phyloP scores from a whole-genome alignment of 2,797 vertebrate genomes.

The Gymnoscopelus braueri region DNA sequence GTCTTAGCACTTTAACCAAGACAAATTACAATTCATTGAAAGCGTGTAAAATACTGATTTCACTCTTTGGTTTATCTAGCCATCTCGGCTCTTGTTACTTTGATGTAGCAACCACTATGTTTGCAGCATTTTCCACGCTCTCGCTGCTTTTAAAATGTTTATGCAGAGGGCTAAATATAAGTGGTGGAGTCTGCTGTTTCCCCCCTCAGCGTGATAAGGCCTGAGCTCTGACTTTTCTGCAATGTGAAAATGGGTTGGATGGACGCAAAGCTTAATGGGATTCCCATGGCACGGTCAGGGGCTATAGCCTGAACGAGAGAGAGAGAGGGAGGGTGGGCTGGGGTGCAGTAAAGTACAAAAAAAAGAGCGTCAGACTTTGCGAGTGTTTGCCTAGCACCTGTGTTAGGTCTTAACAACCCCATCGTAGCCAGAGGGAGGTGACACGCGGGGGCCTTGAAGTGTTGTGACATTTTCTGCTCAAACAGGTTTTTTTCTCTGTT shows the following conservation, averaged over 20 bases:
- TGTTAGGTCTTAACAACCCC: slow-evolving; percentile 51
- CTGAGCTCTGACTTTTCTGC: slow-evolving; percentile 30
- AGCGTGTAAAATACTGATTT: slow-evolving; percentile 39
- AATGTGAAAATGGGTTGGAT: slow-evolving; percentile 48
- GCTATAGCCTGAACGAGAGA: slow-evolving; percentile 35
- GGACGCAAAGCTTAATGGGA: slow-evolving; percentile 58
- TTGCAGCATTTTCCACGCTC: slow-evolving; percentile 23
- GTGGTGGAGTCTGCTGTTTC: slow-evolving; percentile 9
- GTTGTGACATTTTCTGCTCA: slow-evolving; percentile 67
- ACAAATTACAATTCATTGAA: slow-evolving; percentile 31
- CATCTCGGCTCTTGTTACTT: slow-evolving; percentile 35
- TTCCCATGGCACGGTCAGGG: slow-evolving; percentile 66
- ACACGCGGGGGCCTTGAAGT: slow-evolving; percentile 61
- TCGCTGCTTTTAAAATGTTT: slow-evolving; percentile 43
- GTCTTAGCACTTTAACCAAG: neutral
- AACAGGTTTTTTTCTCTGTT: slow-evolving; percentile 54
- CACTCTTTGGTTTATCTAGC: slow-evolving; percentile 19
- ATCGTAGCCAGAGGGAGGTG: slow-evolving; percentile 56
- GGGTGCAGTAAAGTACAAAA: neutral
- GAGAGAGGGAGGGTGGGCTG: slow-evolving; percentile 22
- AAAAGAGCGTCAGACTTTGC: slow-evolving; percentile 34
- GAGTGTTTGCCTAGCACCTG: slow-evolving; percentile 71
- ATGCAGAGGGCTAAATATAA: slow-evolving; percentile 35
- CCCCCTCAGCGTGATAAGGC: slow-evolving; percentile 16
- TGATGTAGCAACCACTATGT: slow-evolving; percentile 30